Base-by-base conservation (phyloP, 2,797 vertebrate genomes). In the Anolis apletophallus region DNA sequence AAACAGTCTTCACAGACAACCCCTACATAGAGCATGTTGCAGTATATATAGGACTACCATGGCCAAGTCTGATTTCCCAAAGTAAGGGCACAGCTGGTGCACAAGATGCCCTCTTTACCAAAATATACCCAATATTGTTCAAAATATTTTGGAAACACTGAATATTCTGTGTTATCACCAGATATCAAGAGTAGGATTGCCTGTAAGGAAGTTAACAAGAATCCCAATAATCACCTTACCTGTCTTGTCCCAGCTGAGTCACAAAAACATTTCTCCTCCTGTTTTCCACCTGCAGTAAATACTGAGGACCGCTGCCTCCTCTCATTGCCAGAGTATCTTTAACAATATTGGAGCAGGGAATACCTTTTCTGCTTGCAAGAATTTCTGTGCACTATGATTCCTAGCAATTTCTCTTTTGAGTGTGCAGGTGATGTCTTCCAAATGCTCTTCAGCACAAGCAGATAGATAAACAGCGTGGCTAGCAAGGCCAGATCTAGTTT, bases 211-310 rank as follows among this genome's bases (percentile, higher is more conserved):
- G n/a, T 5, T 12, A 36, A 13, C 5, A 16, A 9, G 5, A 6
- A 71, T 83, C 78, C 80, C 80, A 80, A 79, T 71, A 32, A 89
- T 83, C 50, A 73, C 68, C 69, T 82, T 95, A 97, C 96, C 96
- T 97, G 89, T 79, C 83, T 57, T 97, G 95, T 59, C 93, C 95
- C 55, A 95, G 13, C 82, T 97, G 97, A 55, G 96, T 97, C 29
- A 98, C 96, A 91, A 97, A 97, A 80, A 97, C 80, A 74, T 96
- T 97, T 88, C 79, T 96, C 77, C 92, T 93, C 87, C 90, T 93
- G 71, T 95, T 96, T 83, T 96, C 94, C 91, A 96, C 85, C 80
- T 90, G 89, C 36, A 97, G 93, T 61, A 93, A 91, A 7, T 96
- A 86, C 23, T 92, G 92, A 13, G 94, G 90, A 50, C 95, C 93